Evolutionary conservation across 2,888 invertebrate species (phyloP).

Genomic region (Ischnus inquisitorius): DNA sequence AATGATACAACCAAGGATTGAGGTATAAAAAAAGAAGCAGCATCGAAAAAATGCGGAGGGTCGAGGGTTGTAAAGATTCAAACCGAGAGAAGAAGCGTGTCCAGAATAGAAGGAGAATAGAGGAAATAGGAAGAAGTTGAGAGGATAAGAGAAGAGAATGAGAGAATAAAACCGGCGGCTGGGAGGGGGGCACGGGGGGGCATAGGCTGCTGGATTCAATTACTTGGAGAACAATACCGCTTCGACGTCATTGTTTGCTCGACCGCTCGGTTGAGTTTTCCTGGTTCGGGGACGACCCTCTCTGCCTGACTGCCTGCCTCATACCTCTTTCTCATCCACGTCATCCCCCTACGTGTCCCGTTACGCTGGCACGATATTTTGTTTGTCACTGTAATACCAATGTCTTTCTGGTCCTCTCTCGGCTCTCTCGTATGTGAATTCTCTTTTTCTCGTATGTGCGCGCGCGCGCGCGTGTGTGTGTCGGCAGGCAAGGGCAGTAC

Average conservation of each 20-base stretch:
- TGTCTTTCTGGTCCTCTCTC: slow-evolving; percentile 61
- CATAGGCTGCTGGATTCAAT: slow-evolving; percentile 81
- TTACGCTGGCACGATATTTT: slow-evolving; percentile 81
- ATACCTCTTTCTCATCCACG: slow-evolving; percentile 61
- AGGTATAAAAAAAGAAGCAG: slow-evolving; percentile 12
- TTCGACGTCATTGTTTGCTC: slow-evolving; percentile 84
- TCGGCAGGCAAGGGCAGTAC: slow-evolving; percentile 58
- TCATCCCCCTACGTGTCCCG: slow-evolving; percentile 71
- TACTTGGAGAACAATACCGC: slow-evolving; percentile 84
- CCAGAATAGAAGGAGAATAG: slow-evolving; percentile 54
- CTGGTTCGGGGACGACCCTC: slow-evolving; percentile 77
- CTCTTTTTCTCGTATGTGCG: slow-evolving; percentile 43
- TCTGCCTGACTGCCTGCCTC: slow-evolving; percentile 62
- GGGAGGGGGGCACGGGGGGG: slow-evolving; percentile 68
- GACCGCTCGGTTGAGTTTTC: slow-evolving; percentile 82
- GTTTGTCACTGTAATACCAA: slow-evolving; percentile 81
- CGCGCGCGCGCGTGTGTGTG: not conserved
- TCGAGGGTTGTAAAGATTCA: slow-evolving; percentile 68
- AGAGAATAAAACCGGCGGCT: slow-evolving; percentile 75
- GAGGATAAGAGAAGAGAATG: slow-evolving; percentile 69
- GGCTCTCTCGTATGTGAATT: slow-evolving; percentile 32
- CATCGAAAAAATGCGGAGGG: slow-evolving; percentile 53
- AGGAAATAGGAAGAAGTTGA: slow-evolving; percentile 61
- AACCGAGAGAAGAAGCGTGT: slow-evolving; percentile 60
- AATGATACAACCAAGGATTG: slow-evolving; percentile 23